Conservation (phyloP, 92 coral and sea anemone species). For the Epizoanthus illoricatus region DNA sequence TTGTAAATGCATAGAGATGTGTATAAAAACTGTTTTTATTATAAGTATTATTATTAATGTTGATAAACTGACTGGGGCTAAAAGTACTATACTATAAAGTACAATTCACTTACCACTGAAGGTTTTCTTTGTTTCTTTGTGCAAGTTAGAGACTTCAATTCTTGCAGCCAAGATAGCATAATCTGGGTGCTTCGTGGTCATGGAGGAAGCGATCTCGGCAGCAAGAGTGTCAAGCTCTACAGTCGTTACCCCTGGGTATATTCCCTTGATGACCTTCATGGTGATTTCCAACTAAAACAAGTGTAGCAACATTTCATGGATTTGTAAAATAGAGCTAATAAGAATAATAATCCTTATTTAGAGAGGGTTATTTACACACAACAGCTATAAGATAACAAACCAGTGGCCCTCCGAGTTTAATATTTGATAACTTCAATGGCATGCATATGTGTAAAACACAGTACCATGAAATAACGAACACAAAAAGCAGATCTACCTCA, state of each 20-base stretch:
- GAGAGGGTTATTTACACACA: too few relatives aligned
- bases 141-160: constrained; percentile 94
- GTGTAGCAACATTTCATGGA: not conserved
- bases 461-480: too few relatives aligned
- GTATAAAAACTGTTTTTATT: too few relatives aligned
- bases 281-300: constrained; percentile 71
- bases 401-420: too few relatives aligned
- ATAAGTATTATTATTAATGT: too few relatives aligned
- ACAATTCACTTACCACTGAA: constrained; percentile 74
- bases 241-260: constrained; percentile 88
- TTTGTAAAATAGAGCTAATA: not conserved
- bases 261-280: constrained; percentile 82
- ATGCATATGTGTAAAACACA: too few relatives aligned
- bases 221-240: constrained; percentile 94
- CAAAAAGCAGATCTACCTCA: not conserved
- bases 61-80: too few relatives aligned
- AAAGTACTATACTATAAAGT: not conserved
- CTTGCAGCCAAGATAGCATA: constrained; percentile 94
- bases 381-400: too few relatives aligned
- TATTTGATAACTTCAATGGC: not conserved
- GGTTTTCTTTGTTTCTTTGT: constrained; percentile 89
- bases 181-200: constrained; percentile 98
- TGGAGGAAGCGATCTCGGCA: constrained; percentile 94
- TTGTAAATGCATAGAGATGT: too few relatives aligned
- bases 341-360: too few relatives aligned